Conservation (phyloP, 2,888 invertebrate genomes). For the Ophraella communa region DNA sequence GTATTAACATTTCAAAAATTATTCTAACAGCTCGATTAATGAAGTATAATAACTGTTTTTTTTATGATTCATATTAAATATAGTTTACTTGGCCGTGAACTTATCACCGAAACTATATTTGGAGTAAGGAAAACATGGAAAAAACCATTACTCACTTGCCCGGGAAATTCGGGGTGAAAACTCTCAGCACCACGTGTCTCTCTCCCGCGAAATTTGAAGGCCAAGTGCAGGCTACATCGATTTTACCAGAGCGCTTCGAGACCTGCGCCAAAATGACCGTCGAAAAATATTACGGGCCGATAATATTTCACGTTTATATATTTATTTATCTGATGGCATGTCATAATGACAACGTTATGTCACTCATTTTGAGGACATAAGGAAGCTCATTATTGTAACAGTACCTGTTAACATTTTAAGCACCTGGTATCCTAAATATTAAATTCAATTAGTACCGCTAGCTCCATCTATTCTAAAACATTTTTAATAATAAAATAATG, state of each 20-base stretch:
- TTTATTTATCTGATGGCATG: too few species aligned
- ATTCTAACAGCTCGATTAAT: too few species aligned
- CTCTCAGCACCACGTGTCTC: conserved; percentile 50
- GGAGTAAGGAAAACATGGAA: conserved; percentile 9
- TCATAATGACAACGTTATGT: too few species aligned
- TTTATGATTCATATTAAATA: background rate
- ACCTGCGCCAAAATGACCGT: conserved; percentile 36
- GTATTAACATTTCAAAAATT: too few species aligned
- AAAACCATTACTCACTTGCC: conserved; percentile 39
- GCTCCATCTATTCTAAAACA: too few species aligned
- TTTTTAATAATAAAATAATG: too few species aligned
- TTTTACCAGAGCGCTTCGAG: conserved; percentile 37
- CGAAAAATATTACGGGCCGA: conserved; percentile 24
- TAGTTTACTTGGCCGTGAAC: background rate
- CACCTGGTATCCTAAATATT: too few species aligned
- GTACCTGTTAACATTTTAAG: too few species aligned
- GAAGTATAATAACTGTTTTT: background rate
- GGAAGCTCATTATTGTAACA: too few species aligned
- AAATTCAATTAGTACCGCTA: too few species aligned
- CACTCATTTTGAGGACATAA: too few species aligned
- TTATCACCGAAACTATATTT: background rate
- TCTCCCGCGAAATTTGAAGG: conserved; percentile 55
- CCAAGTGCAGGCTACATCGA: conserved; percentile 59
- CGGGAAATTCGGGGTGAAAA: conserved; percentile 55
- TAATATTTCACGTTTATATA: background rate